Base-by-base conservation (phyloP, 2,113 vertebrate species). In the Pachyramphus minor region DNA sequence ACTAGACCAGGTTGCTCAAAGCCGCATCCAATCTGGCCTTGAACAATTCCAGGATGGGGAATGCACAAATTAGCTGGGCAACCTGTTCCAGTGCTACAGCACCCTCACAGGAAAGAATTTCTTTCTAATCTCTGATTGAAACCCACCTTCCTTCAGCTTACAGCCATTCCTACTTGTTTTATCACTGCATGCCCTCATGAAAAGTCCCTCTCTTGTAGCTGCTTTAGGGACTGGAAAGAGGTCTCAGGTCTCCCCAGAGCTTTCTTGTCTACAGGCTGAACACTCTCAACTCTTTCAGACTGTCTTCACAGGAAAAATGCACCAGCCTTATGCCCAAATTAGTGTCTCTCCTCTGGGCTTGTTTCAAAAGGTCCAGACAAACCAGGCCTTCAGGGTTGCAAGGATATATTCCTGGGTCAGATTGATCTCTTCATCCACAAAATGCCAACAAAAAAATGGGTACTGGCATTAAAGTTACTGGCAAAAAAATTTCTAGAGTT, bases 401-500 rank as follows among this genome's bases (percentile, higher is more conserved):
- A 21, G 20, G 19, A 11, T 12, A 13, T 0, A 0, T 53, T n/a
- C 1, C 19, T 45, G 41, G 12, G 4, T 24, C n/a, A 21, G 16
- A 41, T 1, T 30, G n/a, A 47, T 21, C n/a, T 37, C 24, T 37
- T 60, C 24, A 35, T 37, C 35, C 35, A 37, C 14, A 60, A 37
- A 60, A 37, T 27, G 13, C 10, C 25, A 55, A 10, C 22, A 37
- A 10, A 41, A 50, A 41, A 60, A 18, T 8, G n/a, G 4, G 44
- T 47, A 14, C 10, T 50, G 1, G 9, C 5, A 11, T 39, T 37
- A 66, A 30, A 87, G 8, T 9, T 47, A 31, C 28, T 3, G 5
- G 13, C 15, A 62, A 69, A 77, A 16, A 4, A 37, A 47, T 35
- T 44, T 60, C 18, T 69, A 14, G 6, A 74, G 37, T 35, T 42